phyloP scores from a whole-genome alignment of 2,113 vertebrate species.

The Rhynchopsitta pachyrhyncha region DNA sequence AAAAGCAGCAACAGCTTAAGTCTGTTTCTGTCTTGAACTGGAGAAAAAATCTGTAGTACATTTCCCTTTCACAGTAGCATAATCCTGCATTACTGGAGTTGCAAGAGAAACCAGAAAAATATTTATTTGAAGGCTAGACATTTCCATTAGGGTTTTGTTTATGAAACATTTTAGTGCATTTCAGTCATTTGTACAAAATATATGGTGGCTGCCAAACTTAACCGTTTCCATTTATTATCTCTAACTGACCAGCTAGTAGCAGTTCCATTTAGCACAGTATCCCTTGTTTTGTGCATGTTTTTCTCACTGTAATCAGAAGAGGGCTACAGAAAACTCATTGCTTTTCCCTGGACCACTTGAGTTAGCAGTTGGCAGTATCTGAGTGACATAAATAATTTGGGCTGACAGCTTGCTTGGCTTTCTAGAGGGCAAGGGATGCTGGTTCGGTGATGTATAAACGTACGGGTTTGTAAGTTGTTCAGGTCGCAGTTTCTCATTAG shows the following conservation, averaged over 20 bases:
- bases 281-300: not conserved
- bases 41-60: not conserved
- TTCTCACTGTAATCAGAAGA: not conserved
- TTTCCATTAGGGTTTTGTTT: constrained; percentile 17
- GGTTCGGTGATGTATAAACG: not conserved
- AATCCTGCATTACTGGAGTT: not conserved
- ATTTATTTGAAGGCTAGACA: not conserved
- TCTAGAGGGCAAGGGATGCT: constrained; percentile 1
- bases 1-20: not conserved
- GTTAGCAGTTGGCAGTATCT: constrained; percentile 15
- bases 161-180: not conserved
- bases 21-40: not conserved
- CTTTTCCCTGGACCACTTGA: constrained; percentile 8
- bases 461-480: not conserved
- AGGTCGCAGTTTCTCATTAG: not conserved
- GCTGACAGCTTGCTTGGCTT: constrained; percentile 9
- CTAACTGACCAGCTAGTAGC: not conserved
- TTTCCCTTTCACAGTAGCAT: not conserved
- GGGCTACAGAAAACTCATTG: not conserved
- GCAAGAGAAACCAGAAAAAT: not conserved
- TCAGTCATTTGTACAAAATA: not conserved
- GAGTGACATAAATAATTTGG: constrained; percentile 24
- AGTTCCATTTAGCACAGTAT: not conserved
- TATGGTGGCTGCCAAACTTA: not conserved
- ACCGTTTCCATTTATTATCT: not conserved